Percentiles rank a stretch among this genome's conserved stretches.
Evolutionary conservation across 2,888 invertebrate genomes (phyloP).

Genomic region (Chalcis sispes): DNA sequence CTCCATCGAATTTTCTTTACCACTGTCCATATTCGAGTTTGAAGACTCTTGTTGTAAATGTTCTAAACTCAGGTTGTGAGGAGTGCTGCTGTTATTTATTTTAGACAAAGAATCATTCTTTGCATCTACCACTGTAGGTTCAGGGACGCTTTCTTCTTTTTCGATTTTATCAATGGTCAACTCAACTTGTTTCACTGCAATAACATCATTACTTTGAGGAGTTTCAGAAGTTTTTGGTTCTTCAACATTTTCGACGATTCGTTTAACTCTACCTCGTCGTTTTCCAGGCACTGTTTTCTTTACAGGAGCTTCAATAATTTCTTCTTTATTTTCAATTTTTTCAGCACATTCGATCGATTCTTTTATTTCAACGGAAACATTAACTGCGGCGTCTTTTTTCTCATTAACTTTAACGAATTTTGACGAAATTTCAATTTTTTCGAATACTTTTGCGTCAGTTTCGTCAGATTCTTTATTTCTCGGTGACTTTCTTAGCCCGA

Average conservation of each 20-base stretch:
- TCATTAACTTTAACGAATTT: neutral
- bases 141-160: slow-evolving; percentile 35
- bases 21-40: slow-evolving; percentile 73
- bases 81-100: slow-evolving; percentile 24
- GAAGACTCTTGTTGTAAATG: slow-evolving; percentile 70
- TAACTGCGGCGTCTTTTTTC: neutral
- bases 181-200: too few relatives aligned
- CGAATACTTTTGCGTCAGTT: slow-evolving; percentile 2
- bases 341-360: slow-evolving; percentile 28
- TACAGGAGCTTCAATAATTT: neutral
- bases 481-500: slow-evolving; percentile 64
- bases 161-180: neutral
- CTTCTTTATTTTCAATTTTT: slow-evolving; percentile 27
- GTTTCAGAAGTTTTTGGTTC: neutral
- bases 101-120: neutral
- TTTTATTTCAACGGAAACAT: slow-evolving; percentile 11
- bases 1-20: slow-evolving; percentile 73
- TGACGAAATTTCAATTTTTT: slow-evolving; percentile 18
- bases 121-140: neutral
- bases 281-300: slow-evolving; percentile 58
- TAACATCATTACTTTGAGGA: too few relatives aligned
- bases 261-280: slow-evolving; percentile 62
- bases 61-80: slow-evolving; percentile 65
- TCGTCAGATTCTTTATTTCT: slow-evolving; percentile 59
- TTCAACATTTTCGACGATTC: neutral